Base-by-base conservation (phyloP, 64 coral and sea anemone genomes). In the Anthopleura sola region DNA sequence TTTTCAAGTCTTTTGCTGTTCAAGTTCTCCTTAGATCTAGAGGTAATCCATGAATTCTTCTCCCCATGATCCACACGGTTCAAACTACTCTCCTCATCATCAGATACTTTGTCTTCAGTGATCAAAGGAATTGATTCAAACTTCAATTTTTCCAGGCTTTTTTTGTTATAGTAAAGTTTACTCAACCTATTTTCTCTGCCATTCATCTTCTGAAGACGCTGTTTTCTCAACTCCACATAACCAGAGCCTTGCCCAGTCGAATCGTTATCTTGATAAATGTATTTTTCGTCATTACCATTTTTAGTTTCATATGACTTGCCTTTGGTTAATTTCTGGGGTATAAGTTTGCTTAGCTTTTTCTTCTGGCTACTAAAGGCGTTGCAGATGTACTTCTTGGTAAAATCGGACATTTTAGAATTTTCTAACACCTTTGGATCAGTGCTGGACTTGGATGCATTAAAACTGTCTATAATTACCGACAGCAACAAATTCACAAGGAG, bases 341-440 rank as follows among this genome's bases (percentile, higher is more conserved):
- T 71, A 71, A 71, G 16, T 34, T 13, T 34, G 66, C 26, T 34
- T 31, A 71, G 15, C n/a, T 32, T 71, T 34, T 71, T 71, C 66
- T 34, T 71, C 26, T 34, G 6, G 26, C 28, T 71, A 29, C 13
- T 71, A 34, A 71, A 71, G 15, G 31, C 66, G n/a, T 14, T 71
- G 66, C 29, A 29, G 29, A 71, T 32, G 29, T 34, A 71, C 3
- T 71, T 71, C 29, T 34, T 71, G 26, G 29, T 71, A 34, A 71
- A 71, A 34, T 71, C 31, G 11, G 66, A 71, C 28, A 32, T 14
- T 17, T 71, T 71, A 14, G 66, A n/a, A 71, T 71, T 71, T 71
- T 71, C 66, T 71, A 71, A 12, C 66, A 71, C 66, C 29, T 71
- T 71, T 14, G 66, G 66, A 71, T 71, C 66, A 36, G 66, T 71